Evolutionary conservation across 2,797 vertebrate genomes (phyloP).

Genomic region (Sebastes diploproa): DNA sequence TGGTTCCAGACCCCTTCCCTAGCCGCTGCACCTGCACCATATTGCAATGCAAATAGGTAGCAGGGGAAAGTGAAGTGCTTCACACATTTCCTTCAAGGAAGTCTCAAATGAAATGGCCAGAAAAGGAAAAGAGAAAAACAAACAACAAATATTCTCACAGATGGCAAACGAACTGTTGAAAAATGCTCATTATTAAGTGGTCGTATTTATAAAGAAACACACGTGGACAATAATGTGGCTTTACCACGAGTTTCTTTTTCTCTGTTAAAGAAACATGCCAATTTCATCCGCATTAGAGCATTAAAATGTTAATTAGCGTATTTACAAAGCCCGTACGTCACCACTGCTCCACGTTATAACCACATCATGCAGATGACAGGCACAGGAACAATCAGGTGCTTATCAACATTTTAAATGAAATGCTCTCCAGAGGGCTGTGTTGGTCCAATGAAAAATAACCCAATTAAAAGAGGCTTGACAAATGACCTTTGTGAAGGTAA

Average conservation of each 20-base stretch:
- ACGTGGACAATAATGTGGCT: not conserved
- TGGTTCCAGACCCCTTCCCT: slow-evolving; percentile 75
- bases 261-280: slow-evolving; percentile 37
- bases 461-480: slow-evolving; percentile 73
- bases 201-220: slow-evolving; percentile 1
- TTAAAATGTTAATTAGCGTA: slow-evolving; percentile 25
- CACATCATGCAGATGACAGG: slow-evolving; percentile 36
- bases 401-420: slow-evolving; percentile 69
- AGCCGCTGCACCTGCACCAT: slow-evolving; percentile 70
- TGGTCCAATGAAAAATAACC: slow-evolving; percentile 69
- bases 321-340: slow-evolving; percentile 1
- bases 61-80: slow-evolving; percentile 54
- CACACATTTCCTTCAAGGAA: slow-evolving; percentile 55
- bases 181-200: slow-evolving; percentile 28
- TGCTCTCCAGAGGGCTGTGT: slow-evolving; percentile 49
- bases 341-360: slow-evolving; percentile 10
- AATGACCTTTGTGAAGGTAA: slow-evolving; percentile 67
- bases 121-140: slow-evolving; percentile 41
- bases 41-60: slow-evolving; percentile 74
- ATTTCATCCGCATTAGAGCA: slow-evolving; percentile 29
- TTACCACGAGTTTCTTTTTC: not conserved
- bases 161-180: slow-evolving; percentile 24
- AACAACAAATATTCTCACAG: slow-evolving; percentile 35
- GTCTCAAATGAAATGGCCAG: slow-evolving; percentile 45
- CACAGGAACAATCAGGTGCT: slow-evolving; percentile 55